Percentiles rank a stretch among this genome's conserved stretches.
phyloP scores from a whole-genome alignment of 2,888 invertebrate genomes.

The Acronicta psi region DNA sequence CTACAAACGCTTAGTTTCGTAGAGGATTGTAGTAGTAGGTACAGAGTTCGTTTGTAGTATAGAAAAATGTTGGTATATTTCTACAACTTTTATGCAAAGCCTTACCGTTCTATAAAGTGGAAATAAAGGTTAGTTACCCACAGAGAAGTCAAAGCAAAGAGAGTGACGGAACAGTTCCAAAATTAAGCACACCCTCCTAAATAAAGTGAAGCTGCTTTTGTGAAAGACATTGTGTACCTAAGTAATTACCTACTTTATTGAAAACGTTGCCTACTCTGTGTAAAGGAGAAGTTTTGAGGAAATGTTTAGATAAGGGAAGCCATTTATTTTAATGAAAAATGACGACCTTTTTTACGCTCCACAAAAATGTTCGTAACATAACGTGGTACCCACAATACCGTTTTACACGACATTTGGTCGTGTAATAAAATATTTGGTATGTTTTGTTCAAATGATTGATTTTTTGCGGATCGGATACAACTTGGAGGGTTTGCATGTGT shows the following conservation, averaged over 20 bases:
- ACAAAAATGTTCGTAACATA: constrained; percentile 54
- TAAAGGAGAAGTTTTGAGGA: constrained; percentile 57
- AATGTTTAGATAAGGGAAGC: constrained; percentile 69
- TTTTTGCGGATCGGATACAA: constrained; percentile 25
- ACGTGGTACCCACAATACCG: constrained; percentile 56
- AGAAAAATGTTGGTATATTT: too few species aligned
- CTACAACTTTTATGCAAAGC: constrained; percentile 10
- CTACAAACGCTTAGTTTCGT: too few species aligned
- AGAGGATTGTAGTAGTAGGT: too few species aligned
- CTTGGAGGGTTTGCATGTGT: constrained; percentile 1
- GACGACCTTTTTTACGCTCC: constrained; percentile 58
- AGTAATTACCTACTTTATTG: constrained; percentile 65
- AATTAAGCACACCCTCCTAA: constrained; percentile 51
- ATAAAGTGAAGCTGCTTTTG: constrained; percentile 53
- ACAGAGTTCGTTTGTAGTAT: too few species aligned
- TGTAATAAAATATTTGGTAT: constrained; percentile 59
- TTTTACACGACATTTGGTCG: constrained; percentile 56
- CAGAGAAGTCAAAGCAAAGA: constrained; percentile 44
- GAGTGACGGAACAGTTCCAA: constrained; percentile 48
- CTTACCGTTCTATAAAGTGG: constrained; percentile 37
- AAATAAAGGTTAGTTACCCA: constrained; percentile 44
- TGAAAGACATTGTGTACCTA: constrained; percentile 59
- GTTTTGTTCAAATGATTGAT: constrained; percentile 45
- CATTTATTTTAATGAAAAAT: constrained; percentile 77
- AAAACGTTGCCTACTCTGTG: constrained; percentile 55